These are phyloP conservation scores for Campaea margaritaria DNA, from an alignment of 2,888 invertebrate species.

Conservation along the genomic window DNA sequence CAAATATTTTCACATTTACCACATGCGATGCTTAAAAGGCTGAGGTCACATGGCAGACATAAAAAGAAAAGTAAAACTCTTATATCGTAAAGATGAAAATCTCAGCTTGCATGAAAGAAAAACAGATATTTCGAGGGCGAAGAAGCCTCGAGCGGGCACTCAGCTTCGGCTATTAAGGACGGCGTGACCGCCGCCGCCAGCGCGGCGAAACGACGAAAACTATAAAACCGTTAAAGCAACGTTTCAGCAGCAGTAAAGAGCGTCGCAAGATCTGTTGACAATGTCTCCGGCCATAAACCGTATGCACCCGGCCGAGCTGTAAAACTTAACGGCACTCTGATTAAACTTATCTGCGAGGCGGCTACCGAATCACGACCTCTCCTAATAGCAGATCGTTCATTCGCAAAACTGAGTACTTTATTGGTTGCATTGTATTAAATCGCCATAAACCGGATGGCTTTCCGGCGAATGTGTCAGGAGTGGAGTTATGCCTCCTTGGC, in stretches of 20 bases:
- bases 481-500: slow-evolving; percentile 62
- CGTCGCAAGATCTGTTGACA: slow-evolving; percentile 85
- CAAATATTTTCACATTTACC: slow-evolving; percentile 28
- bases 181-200: slow-evolving; percentile 82
- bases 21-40: slow-evolving; percentile 38
- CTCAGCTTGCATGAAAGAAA: slow-evolving; percentile 73
- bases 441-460: slow-evolving; percentile 50
- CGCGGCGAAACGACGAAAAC: slow-evolving; percentile 82
- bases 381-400: slow-evolving; percentile 66
- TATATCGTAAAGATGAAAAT: slow-evolving; percentile 81
- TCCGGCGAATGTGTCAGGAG: slow-evolving; percentile 51
- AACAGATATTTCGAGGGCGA: slow-evolving; percentile 77
- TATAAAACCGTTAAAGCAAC: slow-evolving; percentile 85
- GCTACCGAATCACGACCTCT: slow-evolving; percentile 71
- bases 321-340: slow-evolving; percentile 83
- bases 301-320: slow-evolving; percentile 80
- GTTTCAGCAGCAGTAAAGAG: slow-evolving; percentile 85
- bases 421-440: slow-evolving; percentile 58
- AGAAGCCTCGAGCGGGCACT: slow-evolving; percentile 81
- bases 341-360: slow-evolving; percentile 79
- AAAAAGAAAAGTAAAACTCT: slow-evolving; percentile 67
- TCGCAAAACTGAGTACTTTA: slow-evolving; percentile 54
- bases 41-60: slow-evolving; percentile 47
- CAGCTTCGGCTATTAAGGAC: slow-evolving; percentile 81
- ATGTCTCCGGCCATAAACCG: slow-evolving; percentile 84